Base-by-base conservation (phyloP, 1,140 invertebrate species). In the Pachypeltis micranthus region DNA sequence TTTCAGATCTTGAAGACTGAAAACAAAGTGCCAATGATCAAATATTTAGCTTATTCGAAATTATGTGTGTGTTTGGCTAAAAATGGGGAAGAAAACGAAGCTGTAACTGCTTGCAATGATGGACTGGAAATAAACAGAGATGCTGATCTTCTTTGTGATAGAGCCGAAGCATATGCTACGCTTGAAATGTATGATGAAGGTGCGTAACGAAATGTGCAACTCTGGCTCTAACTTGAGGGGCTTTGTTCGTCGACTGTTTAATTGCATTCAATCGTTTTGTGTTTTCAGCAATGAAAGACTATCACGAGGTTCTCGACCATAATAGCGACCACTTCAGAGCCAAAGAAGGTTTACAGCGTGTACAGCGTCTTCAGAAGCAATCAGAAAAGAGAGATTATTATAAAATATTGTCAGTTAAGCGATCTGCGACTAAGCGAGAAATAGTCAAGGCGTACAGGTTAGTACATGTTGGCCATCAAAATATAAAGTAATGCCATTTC, bases 311-410 rank as follows among this genome's bases (percentile, higher is more conserved):
- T 0, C 72, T 92, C 60, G 88, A 94, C 66, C 78, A 94, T 24
- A 91, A 98, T 67, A 82, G 87, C 59, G 81, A 85, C 44, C 82
- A 84, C 63, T 81, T 86, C 67, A 77, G 91, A 68, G 94, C 93
- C 0, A 88, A 91, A 72, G 93, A 98, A 69, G 94, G 94, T 14
- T 72, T 96, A 1, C 82, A 87, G 64, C 84, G 83, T 70, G 94
- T 93, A 1, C 91, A 98, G 74, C 95, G 95, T 73, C 75, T 96
- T 60, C 88, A 96, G 74, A 98, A 98, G 73, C 87, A 94, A 71
- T 81, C 94, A 0, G 90, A 96, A 69, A 88, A 88, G 69, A 79
- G 93, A 71, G 96, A 99, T 77, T 99, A 99, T 78, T 99, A 99
- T 74, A 98, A 98, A 80, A 99, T 99, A 69, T 77, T 98, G 44